These are phyloP conservation scores for Steinernema carpocapsae DNA, from an alignment of 2,888 invertebrate species.

Conservation along the genomic window DNA sequence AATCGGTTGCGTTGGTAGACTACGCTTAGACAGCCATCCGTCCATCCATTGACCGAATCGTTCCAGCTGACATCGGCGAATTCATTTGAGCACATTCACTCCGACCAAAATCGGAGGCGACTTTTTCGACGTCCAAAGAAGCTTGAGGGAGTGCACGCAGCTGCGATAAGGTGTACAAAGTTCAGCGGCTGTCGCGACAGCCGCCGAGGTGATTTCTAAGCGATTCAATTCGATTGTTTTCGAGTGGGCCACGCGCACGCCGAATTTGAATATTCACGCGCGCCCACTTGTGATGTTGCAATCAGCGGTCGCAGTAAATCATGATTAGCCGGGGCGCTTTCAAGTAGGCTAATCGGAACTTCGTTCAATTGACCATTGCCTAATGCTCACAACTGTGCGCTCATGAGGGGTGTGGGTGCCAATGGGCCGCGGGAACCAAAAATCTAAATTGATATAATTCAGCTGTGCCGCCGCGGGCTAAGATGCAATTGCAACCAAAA, in stretches of 20 bases:
- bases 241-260: constrained; percentile 16
- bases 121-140: too few relatives aligned
- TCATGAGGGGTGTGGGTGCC: neutral
- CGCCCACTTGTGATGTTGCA: constrained; percentile 33
- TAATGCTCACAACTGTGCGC: constrained; percentile 32
- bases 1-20: constrained; percentile 14
- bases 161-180: constrained; percentile 19
- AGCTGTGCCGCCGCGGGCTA: neutral
- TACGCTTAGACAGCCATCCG: neutral
- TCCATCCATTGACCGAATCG: constrained; percentile 8
- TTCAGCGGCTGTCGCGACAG: neutral
- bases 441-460: constrained; percentile 13
- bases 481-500: neutral
- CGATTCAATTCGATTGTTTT: constrained; percentile 32
- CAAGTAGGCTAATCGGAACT: constrained; percentile 35
- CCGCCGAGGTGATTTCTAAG: constrained; percentile 14
- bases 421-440: neutral
- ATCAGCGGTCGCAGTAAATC: constrained; percentile 35
- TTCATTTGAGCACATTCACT: neutral
- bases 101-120: too few relatives aligned
- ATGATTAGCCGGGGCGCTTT: constrained; percentile 34
- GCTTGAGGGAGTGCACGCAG: too few relatives aligned
- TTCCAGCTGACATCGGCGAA: neutral
- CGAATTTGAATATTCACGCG: constrained; percentile 33
- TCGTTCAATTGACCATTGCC: constrained; percentile 31